Base-by-base conservation (phyloP, 30 jellyfish, hydroid and myxozoan species). In the Turritopsis dohrnii region DNA sequence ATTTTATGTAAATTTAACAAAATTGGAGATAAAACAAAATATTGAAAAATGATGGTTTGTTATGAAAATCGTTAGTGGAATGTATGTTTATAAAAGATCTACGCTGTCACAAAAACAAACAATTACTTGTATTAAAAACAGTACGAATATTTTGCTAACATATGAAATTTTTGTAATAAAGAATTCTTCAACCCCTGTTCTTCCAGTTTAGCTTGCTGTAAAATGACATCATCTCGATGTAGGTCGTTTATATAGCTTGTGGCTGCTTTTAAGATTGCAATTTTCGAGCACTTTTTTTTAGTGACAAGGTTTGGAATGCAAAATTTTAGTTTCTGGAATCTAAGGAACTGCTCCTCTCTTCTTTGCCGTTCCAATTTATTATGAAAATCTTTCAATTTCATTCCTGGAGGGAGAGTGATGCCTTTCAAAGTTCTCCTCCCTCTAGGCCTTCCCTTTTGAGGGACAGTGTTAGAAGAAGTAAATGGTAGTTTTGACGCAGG, bases 321-420 rank as follows among this genome's bases (percentile, higher is more conserved):
- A 27, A 23, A 1, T 69, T 69, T 23, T 9, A 69, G 30, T n/a
- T 69, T 69, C 19, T 69, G 77, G 19, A 69, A 69, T 19, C 77
- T 23, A 69, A 27, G 16, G 19, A 69, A 69, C 8, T 69, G 77
- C 17, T 69, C 77, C 30, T 69, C 77, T 19, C 77, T 69, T 69
- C 77, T 23, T 69, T 69, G 28, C 8, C 77, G 77, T 27, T 69
- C 77, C 28, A 69, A 27, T 69, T 27, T 69, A 27, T 69, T 69
- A 69, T 69, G 77, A 69, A 69, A 69, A 69, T 23, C 77, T 19
- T 69, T 69, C 28, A 69, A 1, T 19, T 69, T 69, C 30, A n/a
- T 27, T 23, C 77, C 0, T 0, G 28, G 31, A 23, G 77, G 77
- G 16, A 69, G 17, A 69, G 9, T 23, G 9, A n/a, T 69, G 9